Conservation (phyloP, 2,113 vertebrate species). For the Paratilapia polleni region DNA sequence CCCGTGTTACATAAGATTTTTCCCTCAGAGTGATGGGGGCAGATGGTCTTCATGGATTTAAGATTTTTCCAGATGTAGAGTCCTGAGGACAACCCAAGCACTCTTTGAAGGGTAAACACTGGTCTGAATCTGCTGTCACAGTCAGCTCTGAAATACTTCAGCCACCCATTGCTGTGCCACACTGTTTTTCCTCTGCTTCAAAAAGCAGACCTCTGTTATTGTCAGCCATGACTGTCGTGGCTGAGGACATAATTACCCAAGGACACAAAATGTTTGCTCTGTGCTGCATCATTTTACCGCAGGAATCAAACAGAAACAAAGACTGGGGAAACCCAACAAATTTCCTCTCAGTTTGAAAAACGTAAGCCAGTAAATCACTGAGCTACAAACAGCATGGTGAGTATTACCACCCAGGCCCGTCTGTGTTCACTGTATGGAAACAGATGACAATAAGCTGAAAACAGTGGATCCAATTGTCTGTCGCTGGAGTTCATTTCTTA, state of each 20-base stretch:
- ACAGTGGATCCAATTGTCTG: not conserved
- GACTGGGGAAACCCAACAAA: not conserved
- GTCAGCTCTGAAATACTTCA: not conserved
- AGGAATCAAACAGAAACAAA: not conserved
- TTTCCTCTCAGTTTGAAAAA: not conserved
- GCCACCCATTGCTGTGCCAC: not conserved
- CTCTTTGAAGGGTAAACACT: not conserved
- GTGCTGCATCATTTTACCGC: not conserved
- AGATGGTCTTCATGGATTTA: slow-evolving; percentile 3
- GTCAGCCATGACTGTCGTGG: not conserved
- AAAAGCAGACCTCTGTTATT: not conserved
- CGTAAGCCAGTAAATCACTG: not conserved
- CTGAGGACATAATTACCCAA: not conserved
- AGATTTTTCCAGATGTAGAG: not conserved
- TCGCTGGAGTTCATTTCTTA: not conserved
- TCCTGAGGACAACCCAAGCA: not conserved
- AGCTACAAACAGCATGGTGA: not conserved
- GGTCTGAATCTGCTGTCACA: not conserved
- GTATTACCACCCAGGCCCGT: not conserved
- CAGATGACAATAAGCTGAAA: not conserved
- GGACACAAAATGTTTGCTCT: not conserved
- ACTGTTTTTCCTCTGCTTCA: not conserved
- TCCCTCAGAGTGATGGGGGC: not conserved
- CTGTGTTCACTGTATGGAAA: not conserved
- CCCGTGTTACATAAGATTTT: not conserved